Percentiles rank a stretch among this genome's conserved stretches.
These are phyloP conservation scores for Andrena bucephala DNA, from an alignment of 2,888 invertebrate genomes.

Conservation along the genomic window DNA sequence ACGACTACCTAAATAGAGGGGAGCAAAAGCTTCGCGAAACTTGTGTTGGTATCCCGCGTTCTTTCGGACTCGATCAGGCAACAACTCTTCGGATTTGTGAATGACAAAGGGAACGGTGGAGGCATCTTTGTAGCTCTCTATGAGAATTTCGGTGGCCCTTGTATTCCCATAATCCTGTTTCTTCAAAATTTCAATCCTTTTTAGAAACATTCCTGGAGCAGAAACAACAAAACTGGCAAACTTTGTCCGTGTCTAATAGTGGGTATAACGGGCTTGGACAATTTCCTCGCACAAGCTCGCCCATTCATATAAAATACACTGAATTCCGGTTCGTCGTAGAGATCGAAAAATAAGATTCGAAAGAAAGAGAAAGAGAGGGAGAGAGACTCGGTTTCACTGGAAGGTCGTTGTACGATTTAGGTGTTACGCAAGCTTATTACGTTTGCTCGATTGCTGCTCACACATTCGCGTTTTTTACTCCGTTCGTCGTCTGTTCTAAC, in stretches of 20 bases:
- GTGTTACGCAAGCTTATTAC: conserved; percentile 17
- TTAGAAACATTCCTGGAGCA: too few species aligned
- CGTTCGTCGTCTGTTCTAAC: not conserved
- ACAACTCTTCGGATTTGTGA: too few species aligned
- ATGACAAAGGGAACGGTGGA: too few species aligned
- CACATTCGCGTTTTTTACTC: not conserved
- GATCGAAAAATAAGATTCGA: conserved; percentile 1
- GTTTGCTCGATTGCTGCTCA: conserved; percentile 2
- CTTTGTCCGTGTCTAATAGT: not conserved
- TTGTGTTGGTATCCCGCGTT: too few species aligned
- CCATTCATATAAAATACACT: not conserved
- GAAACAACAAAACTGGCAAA: not conserved
- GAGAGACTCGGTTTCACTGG: conserved; percentile 38
- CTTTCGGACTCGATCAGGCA: too few species aligned
- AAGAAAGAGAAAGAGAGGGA: not conserved
- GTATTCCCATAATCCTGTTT: too few species aligned
- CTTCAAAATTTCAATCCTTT: too few species aligned
- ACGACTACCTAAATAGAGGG: too few species aligned
- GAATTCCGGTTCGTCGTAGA: not conserved
- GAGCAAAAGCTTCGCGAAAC: too few species aligned
- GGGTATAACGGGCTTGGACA: not conserved
- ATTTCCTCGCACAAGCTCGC: not conserved
- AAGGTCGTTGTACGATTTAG: conserved; percentile 26
- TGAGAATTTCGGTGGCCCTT: too few species aligned
- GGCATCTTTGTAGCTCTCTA: too few species aligned